Evolutionary conservation across 2,888 invertebrate species (phyloP).

Genomic region (Balanococcus diminutus): DNA sequence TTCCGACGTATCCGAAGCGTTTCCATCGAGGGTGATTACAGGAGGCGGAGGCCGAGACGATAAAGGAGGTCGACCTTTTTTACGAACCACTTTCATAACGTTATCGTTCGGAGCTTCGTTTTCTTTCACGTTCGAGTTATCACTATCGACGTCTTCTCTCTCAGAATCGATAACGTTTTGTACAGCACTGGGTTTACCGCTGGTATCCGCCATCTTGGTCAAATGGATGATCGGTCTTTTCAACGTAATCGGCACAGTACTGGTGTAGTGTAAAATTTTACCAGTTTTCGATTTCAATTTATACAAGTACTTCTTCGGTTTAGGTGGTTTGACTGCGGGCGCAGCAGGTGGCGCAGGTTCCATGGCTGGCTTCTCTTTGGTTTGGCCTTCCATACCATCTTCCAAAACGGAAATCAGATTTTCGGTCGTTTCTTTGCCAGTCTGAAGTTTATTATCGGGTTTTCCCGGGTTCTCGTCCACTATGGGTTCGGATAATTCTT

Average conservation of each 20-base stretch:
- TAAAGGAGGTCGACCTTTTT: slow-evolving; percentile 35
- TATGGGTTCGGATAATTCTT: slow-evolving; percentile 22
- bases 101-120: slow-evolving; percentile 8
- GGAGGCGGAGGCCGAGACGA: background rate
- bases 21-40: background rate
- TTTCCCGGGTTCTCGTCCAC: background rate
- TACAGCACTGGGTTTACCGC: background rate
- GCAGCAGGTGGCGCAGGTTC: background rate
- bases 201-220: slow-evolving; percentile 9
- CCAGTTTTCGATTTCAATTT: slow-evolving; percentile 49
- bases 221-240: slow-evolving; percentile 19
- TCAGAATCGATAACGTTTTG: background rate
- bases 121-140: slow-evolving; percentile 35
- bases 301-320: slow-evolving; percentile 40
- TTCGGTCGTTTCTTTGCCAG: slow-evolving; percentile 25
- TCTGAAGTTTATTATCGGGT: background rate
- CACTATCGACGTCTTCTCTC: slow-evolving; percentile 2
- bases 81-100: background rate
- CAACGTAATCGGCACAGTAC: slow-evolving; percentile 33
- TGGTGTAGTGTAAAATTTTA: slow-evolving; percentile 43
- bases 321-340: background rate
- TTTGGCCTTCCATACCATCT: slow-evolving; percentile 41
- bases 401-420: slow-evolving; percentile 47
- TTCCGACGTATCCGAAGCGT: background rate
- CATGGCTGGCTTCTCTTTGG: slow-evolving; percentile 6